phyloP scores from a whole-genome alignment of 2,888 invertebrate species.

The Tenthredo scrophulariae region DNA sequence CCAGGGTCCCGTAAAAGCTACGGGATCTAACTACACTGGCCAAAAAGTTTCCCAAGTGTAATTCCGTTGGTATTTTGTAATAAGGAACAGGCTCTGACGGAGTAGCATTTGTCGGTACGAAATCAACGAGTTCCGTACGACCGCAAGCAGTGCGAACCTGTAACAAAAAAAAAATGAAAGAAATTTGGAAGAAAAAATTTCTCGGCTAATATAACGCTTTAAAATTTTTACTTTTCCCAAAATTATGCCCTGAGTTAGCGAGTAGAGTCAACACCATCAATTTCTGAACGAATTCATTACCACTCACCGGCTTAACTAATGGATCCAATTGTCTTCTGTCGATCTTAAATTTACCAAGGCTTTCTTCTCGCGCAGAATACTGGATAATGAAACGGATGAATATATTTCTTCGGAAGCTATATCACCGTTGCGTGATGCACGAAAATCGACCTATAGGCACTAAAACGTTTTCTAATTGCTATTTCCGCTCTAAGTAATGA shows the following conservation, averaged over 20 bases:
- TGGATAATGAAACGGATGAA: constrained; percentile 12
- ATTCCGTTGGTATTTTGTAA: constrained; percentile 58
- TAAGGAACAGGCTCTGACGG: constrained; percentile 57
- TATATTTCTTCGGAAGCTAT: background rate
- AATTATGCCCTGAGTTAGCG: background rate
- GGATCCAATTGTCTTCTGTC: background rate
- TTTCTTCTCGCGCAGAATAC: background rate
- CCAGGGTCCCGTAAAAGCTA: constrained; percentile 91
- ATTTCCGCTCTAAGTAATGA: background rate
- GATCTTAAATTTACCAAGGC: background rate
- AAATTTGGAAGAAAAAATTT: background rate
- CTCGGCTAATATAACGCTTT: background rate
- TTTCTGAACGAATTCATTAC: background rate
- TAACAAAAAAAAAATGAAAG: constrained; percentile 56
- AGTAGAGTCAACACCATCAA: background rate
- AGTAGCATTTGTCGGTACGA: constrained; percentile 57
- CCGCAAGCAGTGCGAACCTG: constrained; percentile 76
- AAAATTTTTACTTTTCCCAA: background rate
- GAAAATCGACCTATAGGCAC: background rate
- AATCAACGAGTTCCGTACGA: constrained; percentile 67
- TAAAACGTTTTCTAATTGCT: constrained; percentile 20
- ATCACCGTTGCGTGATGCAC: background rate
- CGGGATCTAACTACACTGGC: constrained; percentile 81
- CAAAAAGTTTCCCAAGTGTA: constrained; percentile 76
- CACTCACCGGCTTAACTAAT: background rate